A percentile compares a stretch with the other conserved stretches of the same genome.
Evolutionary conservation across 2,797 vertebrate genomes (phyloP).

Genomic region (Steatocranus sp.): DNA sequence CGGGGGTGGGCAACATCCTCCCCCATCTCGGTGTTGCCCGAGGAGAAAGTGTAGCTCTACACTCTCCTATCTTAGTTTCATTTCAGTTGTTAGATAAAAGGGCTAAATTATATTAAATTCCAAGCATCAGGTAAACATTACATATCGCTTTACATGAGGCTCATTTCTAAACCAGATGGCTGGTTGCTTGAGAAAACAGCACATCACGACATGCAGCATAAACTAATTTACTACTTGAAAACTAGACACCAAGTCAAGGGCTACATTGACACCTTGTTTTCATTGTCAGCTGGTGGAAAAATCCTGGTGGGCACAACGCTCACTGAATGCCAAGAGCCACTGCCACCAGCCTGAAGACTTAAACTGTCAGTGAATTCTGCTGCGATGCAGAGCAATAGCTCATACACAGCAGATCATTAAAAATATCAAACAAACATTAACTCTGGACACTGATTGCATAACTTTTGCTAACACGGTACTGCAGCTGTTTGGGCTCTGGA

Average conservation of each 20-base stretch:
- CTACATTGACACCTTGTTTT: neutral
- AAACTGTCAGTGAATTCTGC: neutral
- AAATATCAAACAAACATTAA: neutral
- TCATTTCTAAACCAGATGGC: neutral
- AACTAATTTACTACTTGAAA: neutral
- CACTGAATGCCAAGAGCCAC: neutral
- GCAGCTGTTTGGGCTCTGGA: neutral
- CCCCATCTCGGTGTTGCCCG: fast-evolving
- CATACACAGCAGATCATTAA: neutral
- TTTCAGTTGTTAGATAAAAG: neutral
- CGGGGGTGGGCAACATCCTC: neutral
- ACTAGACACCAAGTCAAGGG: neutral
- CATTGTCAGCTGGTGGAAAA: neutral
- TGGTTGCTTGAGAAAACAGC: neutral
- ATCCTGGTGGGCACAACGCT: too few species aligned
- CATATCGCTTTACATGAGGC: neutral
- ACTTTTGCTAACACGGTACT: neutral
- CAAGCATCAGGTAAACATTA: neutral
- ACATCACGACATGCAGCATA: neutral
- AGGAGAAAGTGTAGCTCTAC: neutral
- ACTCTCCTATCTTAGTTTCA: neutral
- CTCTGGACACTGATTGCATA: neutral
- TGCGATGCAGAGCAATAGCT: neutral
- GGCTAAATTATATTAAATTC: neutral
- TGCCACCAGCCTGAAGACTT: neutral